phyloP scores from a whole-genome alignment of 2,797 vertebrate genomes.

The Lerista edwardsae region DNA sequence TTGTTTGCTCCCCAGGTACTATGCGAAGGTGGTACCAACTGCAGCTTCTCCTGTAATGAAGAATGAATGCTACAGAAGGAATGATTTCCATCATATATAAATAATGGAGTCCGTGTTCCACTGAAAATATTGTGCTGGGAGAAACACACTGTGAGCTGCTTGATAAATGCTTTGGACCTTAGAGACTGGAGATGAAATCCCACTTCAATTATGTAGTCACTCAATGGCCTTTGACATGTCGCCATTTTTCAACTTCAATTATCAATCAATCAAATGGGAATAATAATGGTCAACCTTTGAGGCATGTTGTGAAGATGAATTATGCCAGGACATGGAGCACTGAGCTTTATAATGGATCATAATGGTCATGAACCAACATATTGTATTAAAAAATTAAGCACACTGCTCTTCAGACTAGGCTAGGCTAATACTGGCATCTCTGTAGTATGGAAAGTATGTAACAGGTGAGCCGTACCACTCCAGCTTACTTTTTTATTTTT shows the following conservation, averaged over 20 bases:
- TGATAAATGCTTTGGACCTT: slow-evolving; percentile 20
- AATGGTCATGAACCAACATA: not conserved
- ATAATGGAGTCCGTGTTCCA: not conserved
- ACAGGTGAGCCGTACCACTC: not conserved
- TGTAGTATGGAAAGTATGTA: not conserved
- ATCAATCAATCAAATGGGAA: slow-evolving; percentile 16
- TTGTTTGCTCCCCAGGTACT: not conserved
- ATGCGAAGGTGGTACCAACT: not conserved
- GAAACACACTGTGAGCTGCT: not conserved
- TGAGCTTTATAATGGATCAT: slow-evolving; percentile 3
- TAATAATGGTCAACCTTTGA: not conserved
- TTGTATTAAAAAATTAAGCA: not conserved
- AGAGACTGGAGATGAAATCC: slow-evolving; percentile 11
- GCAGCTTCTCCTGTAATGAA: not conserved
- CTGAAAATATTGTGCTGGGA: not conserved
- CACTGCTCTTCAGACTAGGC: not conserved
- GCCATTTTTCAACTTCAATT: slow-evolving; percentile 16
- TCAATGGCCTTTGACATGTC: not conserved
- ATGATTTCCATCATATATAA: not conserved
- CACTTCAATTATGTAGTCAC: slow-evolving; percentile 21
- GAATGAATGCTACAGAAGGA: not conserved
- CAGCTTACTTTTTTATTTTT: not conserved
- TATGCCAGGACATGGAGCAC: not conserved
- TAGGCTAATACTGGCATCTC: not conserved
- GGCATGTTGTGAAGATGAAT: slow-evolving; percentile 9